phyloP scores from a whole-genome alignment of 2,888 invertebrate genomes.

The Isotomurus palustris region DNA sequence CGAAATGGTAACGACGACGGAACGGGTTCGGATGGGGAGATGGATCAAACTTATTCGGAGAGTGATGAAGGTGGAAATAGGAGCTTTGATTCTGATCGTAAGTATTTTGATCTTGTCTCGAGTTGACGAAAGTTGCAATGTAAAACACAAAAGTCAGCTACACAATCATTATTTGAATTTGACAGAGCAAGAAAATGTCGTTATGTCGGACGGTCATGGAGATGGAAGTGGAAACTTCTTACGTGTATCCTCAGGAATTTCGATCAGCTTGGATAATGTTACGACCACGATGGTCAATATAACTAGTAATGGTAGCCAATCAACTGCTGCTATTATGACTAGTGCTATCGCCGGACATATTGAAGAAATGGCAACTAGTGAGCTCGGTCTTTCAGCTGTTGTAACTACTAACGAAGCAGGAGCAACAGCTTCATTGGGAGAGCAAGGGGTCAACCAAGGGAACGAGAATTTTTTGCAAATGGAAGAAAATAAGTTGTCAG shows the following conservation, averaged over 20 bases:
- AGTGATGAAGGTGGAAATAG: conserved; percentile 18
- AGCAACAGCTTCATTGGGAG: too few relatives aligned
- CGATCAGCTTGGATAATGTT: background rate
- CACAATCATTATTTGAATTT: background rate
- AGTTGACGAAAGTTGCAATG: too few relatives aligned
- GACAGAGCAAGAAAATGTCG: background rate
- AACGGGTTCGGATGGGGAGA: conserved; percentile 17
- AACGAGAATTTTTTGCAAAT: too few relatives aligned
- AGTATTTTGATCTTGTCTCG: background rate
- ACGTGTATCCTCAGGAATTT: background rate
- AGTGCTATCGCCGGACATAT: background rate
- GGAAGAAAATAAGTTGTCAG: too few relatives aligned
- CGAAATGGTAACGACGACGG: conserved; percentile 36
- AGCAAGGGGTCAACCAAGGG: too few relatives aligned
- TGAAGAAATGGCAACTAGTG: background rate
- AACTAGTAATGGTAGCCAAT: background rate
- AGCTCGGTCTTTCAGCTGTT: background rate
- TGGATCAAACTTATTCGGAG: conserved; percentile 18
- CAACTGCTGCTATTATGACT: background rate
- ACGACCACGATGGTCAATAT: background rate
- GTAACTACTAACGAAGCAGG: too few relatives aligned
- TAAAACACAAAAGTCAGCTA: too few relatives aligned
- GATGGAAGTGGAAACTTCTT: background rate
- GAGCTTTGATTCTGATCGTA: conserved; percentile 16
- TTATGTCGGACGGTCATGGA: background rate